Conservation (phyloP, 1,140 invertebrate species). For the Orius insidiosus region DNA sequence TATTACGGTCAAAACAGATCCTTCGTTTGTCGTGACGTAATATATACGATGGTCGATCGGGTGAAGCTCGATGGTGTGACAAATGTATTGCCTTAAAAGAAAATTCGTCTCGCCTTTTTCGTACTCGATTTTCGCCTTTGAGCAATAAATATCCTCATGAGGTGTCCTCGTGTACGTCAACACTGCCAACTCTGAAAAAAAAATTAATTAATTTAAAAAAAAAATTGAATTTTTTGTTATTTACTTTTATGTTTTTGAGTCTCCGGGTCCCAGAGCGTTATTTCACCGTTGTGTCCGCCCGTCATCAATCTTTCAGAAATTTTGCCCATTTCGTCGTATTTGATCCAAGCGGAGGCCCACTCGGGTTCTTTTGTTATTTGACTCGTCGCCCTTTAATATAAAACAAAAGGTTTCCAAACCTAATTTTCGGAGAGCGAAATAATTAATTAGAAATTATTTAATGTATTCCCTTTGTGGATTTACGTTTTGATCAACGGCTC, state of each 20-base stretch:
- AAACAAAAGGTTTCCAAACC: too few relatives aligned
- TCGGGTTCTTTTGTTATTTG: not conserved
- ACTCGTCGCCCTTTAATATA: too few relatives aligned
- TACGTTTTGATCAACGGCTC: too few relatives aligned
- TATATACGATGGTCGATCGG: not conserved
- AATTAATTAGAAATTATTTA: too few relatives aligned
- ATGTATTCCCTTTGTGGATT: too few relatives aligned
- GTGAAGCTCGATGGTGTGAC: not conserved
- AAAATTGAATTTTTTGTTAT: not conserved
- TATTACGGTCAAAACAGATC: not conserved
- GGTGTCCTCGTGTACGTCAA: not conserved
- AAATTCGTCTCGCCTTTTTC: not conserved
- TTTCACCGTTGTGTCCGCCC: not conserved
- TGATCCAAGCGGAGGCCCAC: not conserved
- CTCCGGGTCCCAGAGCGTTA: slow-evolving; percentile 1
- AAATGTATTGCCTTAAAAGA: not conserved
- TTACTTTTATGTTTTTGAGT: not conserved
- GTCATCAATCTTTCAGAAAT: not conserved
- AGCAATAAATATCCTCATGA: not conserved
- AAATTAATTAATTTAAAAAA: too few relatives aligned
- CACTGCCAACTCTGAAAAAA: not conserved
- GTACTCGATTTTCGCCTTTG: not conserved
- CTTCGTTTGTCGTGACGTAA: not conserved
- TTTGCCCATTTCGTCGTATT: not conserved
- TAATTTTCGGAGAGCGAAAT: too few relatives aligned